Conservation (phyloP, 2,888 invertebrate species). For the Lypha dubia region DNA sequence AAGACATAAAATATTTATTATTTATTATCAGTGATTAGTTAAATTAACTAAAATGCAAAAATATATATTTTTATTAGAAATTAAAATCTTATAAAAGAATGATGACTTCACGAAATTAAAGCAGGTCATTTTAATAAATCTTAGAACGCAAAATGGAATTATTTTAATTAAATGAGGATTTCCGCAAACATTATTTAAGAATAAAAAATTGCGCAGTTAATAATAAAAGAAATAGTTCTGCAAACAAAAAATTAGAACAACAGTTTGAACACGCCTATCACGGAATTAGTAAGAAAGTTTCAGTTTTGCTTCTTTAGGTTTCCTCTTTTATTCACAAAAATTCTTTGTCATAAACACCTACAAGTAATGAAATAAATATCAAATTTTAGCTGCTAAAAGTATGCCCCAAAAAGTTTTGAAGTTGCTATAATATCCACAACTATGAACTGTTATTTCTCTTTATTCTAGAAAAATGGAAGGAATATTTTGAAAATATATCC, state of each 20-base stretch:
- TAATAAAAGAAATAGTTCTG: background rate
- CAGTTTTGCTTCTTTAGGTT: too few species aligned
- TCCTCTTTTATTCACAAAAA: too few species aligned
- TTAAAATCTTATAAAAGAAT: background rate
- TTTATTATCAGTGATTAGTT: slow-evolving; percentile 65
- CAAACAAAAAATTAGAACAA: background rate
- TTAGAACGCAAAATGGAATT: background rate
- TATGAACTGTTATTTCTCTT: too few species aligned
- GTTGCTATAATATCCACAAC: too few species aligned
- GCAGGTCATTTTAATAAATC: background rate
- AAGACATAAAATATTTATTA: slow-evolving; percentile 57
- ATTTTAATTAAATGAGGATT: background rate
- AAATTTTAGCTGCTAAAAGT: too few species aligned
- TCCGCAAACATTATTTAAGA: background rate
- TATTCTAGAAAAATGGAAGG: too few species aligned
- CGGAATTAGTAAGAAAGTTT: too few species aligned
- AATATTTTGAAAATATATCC: too few species aligned
- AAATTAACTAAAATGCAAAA: slow-evolving; percentile 51
- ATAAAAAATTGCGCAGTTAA: background rate
- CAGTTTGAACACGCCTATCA: too few species aligned
- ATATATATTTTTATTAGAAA: slow-evolving; percentile 14
- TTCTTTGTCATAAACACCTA: too few species aligned
- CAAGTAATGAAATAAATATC: too few species aligned
- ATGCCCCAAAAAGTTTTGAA: too few species aligned
- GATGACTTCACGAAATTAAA: background rate